phyloP scores from a whole-genome alignment of 2,888 invertebrate genomes.

The Torymus texanus region DNA sequence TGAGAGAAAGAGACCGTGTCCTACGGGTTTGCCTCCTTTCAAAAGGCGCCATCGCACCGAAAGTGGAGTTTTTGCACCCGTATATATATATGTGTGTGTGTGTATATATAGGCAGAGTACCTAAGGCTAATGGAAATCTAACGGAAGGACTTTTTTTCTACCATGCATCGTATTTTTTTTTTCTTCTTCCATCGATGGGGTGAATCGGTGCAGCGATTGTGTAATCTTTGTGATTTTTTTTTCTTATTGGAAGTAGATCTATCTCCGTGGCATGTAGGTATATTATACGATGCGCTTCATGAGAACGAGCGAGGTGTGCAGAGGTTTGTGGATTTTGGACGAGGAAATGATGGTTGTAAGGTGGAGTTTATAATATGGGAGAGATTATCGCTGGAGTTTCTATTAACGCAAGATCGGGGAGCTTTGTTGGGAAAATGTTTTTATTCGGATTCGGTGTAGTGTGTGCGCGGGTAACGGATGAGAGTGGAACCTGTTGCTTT shows the following conservation, averaged over 20 bases:
- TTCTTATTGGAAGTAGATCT: neutral
- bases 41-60: constrained; percentile 5
- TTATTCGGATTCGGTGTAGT: no score
- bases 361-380: no score
- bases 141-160: constrained; percentile 49
- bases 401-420: no score
- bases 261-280: neutral
- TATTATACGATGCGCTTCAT: neutral
- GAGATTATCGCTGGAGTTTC: no score
- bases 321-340: constrained; percentile 16
- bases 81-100: neutral
- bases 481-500: no score
- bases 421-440: no score
- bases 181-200: constrained; percentile 21
- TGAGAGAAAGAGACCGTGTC: constrained; percentile 37
- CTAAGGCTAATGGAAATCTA: constrained; percentile 51
- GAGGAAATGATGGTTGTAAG: neutral
- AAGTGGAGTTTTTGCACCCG: constrained; percentile 38
- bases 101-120: neutral
- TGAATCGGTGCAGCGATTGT: constrained; percentile 24
- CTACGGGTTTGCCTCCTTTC: constrained; percentile 13
- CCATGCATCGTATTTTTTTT: constrained; percentile 13
- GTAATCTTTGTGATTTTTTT: constrained; percentile 41
- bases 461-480: no score
- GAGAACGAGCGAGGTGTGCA: neutral